These are phyloP conservation scores for Brachyalestes nurse DNA, from an alignment of 2,797 vertebrate species.

Conservation along the genomic window DNA sequence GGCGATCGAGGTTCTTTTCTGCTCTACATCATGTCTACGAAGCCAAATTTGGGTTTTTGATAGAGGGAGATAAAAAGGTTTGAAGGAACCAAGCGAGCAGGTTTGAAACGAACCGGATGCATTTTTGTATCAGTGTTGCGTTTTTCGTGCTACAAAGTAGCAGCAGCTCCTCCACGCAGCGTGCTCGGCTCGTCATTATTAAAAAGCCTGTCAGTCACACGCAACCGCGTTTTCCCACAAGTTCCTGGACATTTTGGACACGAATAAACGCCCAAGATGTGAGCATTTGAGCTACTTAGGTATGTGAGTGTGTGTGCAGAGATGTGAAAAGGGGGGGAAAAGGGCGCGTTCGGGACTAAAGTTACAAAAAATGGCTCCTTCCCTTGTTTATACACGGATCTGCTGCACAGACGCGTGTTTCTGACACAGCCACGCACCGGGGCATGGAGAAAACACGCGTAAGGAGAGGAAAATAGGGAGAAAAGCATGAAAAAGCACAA, in stretches of 20 bases:
- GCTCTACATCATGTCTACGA: neutral
- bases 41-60: no score
- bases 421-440: constrained; percentile 56
- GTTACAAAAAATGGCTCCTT: constrained; percentile 93
- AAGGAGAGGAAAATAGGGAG: neutral
- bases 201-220: no score
- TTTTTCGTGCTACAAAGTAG: no score
- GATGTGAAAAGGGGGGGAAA: constrained; percentile 57
- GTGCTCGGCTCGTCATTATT: no score
- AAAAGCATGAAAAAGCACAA: constrained; percentile 35
- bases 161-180: no score
- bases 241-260: neutral
- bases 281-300: constrained; percentile 36
- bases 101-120: no score
- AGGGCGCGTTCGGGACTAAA: constrained; percentile 89
- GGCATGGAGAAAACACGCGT: constrained; percentile 10
- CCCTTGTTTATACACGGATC: constrained; percentile 75
- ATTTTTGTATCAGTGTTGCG: no score
- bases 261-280: constrained; percentile 26
- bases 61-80: no score
- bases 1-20: neutral
- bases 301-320: neutral
- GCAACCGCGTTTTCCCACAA: no score
- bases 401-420: constrained; percentile 57
- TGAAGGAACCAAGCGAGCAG: no score